Evolutionary conservation across 2,797 vertebrate species (phyloP).

Genomic region (Mormyrops boulengeri): DNA sequence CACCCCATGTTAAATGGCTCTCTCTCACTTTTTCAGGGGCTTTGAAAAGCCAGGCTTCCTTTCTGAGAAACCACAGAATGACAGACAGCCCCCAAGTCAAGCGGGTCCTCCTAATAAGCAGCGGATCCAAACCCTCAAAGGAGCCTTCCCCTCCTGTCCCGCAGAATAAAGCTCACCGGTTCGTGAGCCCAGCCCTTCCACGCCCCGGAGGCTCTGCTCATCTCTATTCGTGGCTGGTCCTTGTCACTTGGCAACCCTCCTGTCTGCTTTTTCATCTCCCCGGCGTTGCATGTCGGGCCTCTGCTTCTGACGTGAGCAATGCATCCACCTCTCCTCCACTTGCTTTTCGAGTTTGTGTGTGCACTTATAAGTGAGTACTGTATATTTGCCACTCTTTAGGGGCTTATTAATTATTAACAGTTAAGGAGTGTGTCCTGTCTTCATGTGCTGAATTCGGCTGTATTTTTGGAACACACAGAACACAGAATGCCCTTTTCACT

Average conservation of each 20-base stretch:
- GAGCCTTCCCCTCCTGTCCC: not conserved
- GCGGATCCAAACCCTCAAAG: not conserved
- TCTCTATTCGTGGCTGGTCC: not conserved
- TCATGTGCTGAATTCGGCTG: not conserved
- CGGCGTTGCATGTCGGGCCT: not conserved
- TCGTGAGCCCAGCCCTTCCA: not conserved
- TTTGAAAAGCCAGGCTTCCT: not conserved
- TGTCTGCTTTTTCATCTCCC: not conserved
- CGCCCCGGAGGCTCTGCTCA: not conserved
- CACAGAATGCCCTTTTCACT: not conserved
- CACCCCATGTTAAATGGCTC: not conserved
- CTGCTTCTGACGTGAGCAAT: not conserved
- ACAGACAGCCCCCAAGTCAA: not conserved
- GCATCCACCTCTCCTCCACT: not conserved
- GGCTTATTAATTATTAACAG: not conserved
- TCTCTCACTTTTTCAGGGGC: not conserved
- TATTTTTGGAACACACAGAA: not conserved
- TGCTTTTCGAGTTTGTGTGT: not conserved
- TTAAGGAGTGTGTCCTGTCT: not conserved
- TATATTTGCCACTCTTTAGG: not conserved
- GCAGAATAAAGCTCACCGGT: not conserved
- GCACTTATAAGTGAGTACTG: not conserved
- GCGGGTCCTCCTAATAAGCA: not conserved
- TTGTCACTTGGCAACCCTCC: slow-evolving; percentile 7
- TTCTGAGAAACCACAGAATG: not conserved